Base-by-base conservation (phyloP, 2,888 invertebrate genomes). In the Drosophila diplacantha region DNA sequence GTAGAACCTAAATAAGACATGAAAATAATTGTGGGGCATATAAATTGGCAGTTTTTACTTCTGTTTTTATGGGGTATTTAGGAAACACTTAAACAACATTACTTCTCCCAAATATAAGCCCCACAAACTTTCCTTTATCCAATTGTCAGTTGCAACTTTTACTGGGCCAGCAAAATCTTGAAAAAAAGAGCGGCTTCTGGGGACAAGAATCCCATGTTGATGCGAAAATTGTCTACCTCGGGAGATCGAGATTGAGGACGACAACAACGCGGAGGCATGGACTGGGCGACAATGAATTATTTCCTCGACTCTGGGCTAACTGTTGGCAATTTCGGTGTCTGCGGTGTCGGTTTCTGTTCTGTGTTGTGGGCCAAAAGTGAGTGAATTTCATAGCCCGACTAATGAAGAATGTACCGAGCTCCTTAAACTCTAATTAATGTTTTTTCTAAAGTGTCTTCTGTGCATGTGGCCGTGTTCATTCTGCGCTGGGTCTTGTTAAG, bases 401-500 rank as follows among this genome's bases (percentile, higher is more conserved):
- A 75, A 81, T 81, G 82, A 76, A 74, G 63, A 72, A 69, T 59
- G 75, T 67, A 57, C 72, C 55, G 34, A 55, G 72, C 72, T 75
- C 69, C 70, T 80, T 83, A 82, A 84, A 82, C 81, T 84, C 84
- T 84, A 84, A 81, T 81, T 81, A 81, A 84, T 73, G 84, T 84
- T 53, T 24, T 41, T 41, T 78, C 14, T 46, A 20, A 75, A 67
- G 66, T 71, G 75, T 58, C 44, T 52, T 58, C 39, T 43, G 32
- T 57, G 51, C 37, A 43, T 47, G 44, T 44, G 44, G 16, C 38
- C 38, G 38, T 44, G 44, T 50, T 43, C 24, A 32, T 44, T 66
- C 38, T 47, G 35, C 18, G 35, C 43, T 63, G 52, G 58, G 65
- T 44, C 66, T 47, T 58, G 38, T 49, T 41, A 39, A 50, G 51